A percentile compares a stretch with the other conserved stretches of the same genome.
Conservation (phyloP, 2,797 vertebrate genomes). For the Pantherophis vulpinus region DNA sequence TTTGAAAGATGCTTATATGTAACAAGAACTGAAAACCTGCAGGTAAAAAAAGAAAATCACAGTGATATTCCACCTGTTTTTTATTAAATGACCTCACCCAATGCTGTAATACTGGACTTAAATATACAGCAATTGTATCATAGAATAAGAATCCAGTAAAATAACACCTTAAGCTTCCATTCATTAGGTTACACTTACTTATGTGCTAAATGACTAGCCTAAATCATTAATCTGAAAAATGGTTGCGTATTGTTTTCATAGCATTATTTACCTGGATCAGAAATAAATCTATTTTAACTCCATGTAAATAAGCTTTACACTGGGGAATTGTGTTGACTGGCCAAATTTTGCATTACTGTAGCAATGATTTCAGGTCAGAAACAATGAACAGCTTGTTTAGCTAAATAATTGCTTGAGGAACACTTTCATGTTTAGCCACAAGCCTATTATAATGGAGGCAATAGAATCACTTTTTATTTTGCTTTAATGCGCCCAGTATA, state of each 20-base stretch:
- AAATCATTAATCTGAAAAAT: slow-evolving; percentile 4
- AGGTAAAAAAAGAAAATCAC: not conserved
- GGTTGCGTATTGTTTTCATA: not conserved
- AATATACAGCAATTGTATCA: not conserved
- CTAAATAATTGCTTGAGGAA: not conserved
- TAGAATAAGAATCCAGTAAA: not conserved
- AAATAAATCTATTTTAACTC: slow-evolving; percentile 12
- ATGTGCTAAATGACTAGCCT: not conserved
- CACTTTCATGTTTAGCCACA: slow-evolving; percentile 1
- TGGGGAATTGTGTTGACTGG: not conserved
- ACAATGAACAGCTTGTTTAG: slow-evolving; percentile 7
- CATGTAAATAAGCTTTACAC: not conserved
- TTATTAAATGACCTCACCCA: not conserved
- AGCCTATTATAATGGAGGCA: not conserved
- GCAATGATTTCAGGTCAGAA: slow-evolving; percentile 15
- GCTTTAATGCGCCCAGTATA: not conserved
- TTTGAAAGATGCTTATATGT: not conserved
- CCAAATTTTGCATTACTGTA: not conserved
- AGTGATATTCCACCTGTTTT: not conserved
- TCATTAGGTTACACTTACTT: not conserved
- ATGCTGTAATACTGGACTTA: not conserved
- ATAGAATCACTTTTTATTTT: not conserved
- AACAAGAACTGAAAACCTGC: not conserved
- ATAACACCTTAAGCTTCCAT: not conserved
- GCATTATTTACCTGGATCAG: not conserved